Evolutionary conservation across 1,140 invertebrate genomes (phyloP), one percentile per base, ranked within the genome.

Genomic region (Drosophila melanogaster): DNA sequence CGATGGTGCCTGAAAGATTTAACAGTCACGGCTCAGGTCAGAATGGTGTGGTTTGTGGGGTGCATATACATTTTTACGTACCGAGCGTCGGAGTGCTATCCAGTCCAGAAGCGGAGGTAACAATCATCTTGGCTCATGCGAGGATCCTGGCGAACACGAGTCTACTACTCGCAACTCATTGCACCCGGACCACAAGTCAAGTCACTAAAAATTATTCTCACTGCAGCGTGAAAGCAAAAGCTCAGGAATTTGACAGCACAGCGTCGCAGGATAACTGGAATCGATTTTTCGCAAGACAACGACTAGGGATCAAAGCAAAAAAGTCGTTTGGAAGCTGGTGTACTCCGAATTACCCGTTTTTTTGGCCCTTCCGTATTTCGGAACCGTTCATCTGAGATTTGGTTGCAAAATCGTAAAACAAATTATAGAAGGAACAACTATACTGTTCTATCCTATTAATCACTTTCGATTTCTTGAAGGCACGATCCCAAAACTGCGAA

Each of bases 1-100:
- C 96, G 78, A 95, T 93, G 69, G 96, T 95, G 92, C 96, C 96
- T 97, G 93, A 22, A 93, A 93, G 17, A 30, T 12, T 55, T 7
- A 11, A 35, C 35, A 11, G 19, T 15, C 12, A 47, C 37, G 19
- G 30, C 8, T 43, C 15, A 64, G 26, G 11, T 37, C n/a, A 53
- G 43, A 72, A 55, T 14, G 19, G 40, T 5, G n/a, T 33, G 12
- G 47, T 41, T 43, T 26, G 24, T 33, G 24, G 44, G 49, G 19
- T 53, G 89, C 90, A 51, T 77, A 91, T 53, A 90, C 90, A 43
- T 80, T 49, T 77, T 90, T 53, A 90, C 90, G 49, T 80, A 92
- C 90, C 90, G 67, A 91, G 80, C 53, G 90, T 85, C 57, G 77
- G 80, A 74, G 85, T 90, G 66, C 67, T 91, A 76, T 91, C 90